phyloP scores from a whole-genome alignment of 2,113 vertebrate species.

The Fulmarus glacialis region DNA sequence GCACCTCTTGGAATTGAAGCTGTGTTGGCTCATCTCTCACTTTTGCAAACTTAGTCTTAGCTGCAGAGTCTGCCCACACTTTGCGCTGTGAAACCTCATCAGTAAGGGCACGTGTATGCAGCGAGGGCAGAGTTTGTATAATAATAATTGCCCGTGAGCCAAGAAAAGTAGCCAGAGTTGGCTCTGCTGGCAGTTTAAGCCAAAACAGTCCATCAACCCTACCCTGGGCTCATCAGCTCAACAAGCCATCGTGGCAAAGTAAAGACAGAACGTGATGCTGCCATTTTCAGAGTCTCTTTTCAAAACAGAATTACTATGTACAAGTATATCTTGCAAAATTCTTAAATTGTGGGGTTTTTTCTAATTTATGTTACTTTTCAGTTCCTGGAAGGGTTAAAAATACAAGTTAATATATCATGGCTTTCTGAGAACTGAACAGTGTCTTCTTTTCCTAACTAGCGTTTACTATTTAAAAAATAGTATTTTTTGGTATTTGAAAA shows the following conservation, averaged over 20 bases:
- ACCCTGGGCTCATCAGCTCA: background rate
- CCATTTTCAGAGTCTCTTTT: slow-evolving; percentile 5
- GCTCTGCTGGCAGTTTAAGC: background rate
- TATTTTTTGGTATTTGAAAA: background rate
- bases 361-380: background rate
- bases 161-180: background rate
- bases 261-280: background rate
- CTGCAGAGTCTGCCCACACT: background rate
- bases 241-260: background rate
- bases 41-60: background rate
- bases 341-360: background rate
- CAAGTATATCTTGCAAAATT: background rate
- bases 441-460: background rate
- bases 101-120: background rate
- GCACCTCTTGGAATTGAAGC: background rate
- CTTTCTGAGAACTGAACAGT: background rate
- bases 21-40: background rate
- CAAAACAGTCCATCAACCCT: background rate
- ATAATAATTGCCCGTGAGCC: background rate
- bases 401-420: background rate
- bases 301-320: background rate
- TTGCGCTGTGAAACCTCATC: background rate
- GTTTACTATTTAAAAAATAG: background rate
- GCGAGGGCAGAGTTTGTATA: background rate
- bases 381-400: background rate